A percentile compares a stretch with the other conserved stretches of the same genome.
phyloP scores from a whole-genome alignment of 2,113 vertebrate genomes.

The Mormyrus lacerda region DNA sequence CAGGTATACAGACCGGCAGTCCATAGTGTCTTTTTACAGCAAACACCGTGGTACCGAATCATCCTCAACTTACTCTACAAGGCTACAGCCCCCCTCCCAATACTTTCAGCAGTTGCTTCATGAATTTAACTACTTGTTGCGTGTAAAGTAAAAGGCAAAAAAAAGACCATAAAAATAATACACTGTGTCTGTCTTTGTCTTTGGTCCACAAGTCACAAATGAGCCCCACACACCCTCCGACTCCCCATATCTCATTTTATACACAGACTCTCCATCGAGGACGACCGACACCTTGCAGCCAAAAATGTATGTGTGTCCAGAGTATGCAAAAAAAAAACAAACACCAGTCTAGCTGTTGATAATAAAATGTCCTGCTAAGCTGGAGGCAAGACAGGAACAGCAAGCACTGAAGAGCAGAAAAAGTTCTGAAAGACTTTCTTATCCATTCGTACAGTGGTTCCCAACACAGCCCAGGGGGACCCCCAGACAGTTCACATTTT shows the following conservation, averaged over 20 bases:
- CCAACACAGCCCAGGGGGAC: background rate
- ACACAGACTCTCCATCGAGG: background rate
- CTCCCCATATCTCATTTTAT: background rate
- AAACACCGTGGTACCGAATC: background rate
- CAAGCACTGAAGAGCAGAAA: background rate
- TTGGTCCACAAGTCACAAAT: background rate
- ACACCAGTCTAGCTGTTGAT: background rate
- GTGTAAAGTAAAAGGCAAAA: background rate
- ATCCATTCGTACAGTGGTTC: background rate
- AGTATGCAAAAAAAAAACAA: background rate
- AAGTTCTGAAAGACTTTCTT: background rate
- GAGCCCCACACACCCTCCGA: background rate
- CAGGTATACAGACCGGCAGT: background rate
- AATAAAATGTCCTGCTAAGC: background rate
- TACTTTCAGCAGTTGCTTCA: background rate
- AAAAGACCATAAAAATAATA: background rate
- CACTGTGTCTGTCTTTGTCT: background rate
- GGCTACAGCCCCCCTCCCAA: background rate
- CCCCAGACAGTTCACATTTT: background rate
- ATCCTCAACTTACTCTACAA: background rate
- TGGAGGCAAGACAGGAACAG: background rate
- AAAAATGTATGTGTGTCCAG: background rate
- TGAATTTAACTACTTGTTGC: background rate
- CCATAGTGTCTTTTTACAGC: background rate
- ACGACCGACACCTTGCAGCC: background rate